Conservation (phyloP, 2,797 vertebrate genomes). For the Onychomys arenicola region DNA sequence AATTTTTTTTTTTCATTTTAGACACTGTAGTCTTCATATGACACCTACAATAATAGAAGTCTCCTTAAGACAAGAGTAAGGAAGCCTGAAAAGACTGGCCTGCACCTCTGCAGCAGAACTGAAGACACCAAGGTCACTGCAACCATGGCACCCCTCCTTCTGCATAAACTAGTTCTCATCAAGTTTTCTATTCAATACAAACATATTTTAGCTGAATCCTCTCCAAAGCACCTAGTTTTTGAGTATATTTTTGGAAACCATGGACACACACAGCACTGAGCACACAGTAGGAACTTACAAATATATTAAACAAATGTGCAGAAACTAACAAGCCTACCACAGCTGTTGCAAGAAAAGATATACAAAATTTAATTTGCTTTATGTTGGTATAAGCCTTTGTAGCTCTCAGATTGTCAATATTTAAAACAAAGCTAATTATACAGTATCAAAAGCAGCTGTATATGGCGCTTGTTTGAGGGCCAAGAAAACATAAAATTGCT, state of each 20-base stretch:
- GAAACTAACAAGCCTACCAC: background rate
- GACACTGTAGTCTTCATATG: background rate
- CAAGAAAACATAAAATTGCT: background rate
- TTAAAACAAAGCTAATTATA: conserved; percentile 51
- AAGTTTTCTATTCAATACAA: background rate
- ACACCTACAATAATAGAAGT: background rate
- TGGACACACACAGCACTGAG: background rate
- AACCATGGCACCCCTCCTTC: background rate
- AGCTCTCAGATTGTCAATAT: conserved; percentile 9
- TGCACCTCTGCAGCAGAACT: background rate
- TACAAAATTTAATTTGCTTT: conserved; percentile 26
- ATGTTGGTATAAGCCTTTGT: background rate
- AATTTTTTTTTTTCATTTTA: conserved; percentile 3
- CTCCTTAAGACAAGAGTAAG: background rate
- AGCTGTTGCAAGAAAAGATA: background rate
- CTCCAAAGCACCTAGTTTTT: conserved; percentile 13
- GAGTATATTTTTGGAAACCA: conserved; percentile 25
- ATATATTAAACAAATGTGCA: background rate
- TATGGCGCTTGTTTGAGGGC: background rate
- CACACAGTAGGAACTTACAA: background rate
- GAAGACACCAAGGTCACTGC: background rate
- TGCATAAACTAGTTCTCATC: background rate
- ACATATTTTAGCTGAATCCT: background rate
- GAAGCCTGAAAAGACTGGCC: background rate
- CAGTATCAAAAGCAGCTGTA: background rate